Evolutionary conservation across 1,140 invertebrate species (phyloP).

Genomic region (Drosophila sturtevanti): DNA sequence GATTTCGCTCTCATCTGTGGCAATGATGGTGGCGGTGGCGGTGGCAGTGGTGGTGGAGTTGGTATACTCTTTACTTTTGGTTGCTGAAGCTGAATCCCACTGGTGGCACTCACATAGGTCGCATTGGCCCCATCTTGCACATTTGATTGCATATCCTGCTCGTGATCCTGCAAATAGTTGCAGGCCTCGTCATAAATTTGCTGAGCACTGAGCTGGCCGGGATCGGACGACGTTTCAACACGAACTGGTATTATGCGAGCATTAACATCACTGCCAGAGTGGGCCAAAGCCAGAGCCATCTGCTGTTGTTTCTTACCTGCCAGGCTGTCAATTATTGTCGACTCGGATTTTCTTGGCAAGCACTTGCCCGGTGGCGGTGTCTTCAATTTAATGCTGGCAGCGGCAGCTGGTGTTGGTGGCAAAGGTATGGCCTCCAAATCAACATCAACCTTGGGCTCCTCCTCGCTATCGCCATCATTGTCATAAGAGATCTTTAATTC

Average conservation of each 20-base stretch:
- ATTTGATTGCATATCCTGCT: slow-evolving; percentile 43
- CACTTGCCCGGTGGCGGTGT: background rate
- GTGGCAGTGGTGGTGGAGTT: slow-evolving; percentile 19
- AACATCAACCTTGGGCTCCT: slow-evolving; percentile 58
- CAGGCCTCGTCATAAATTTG: slow-evolving; percentile 74
- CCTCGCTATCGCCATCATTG: slow-evolving; percentile 65
- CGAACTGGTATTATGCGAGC: slow-evolving; percentile 58
- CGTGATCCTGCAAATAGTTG: slow-evolving; percentile 67
- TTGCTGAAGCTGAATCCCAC: slow-evolving; percentile 69
- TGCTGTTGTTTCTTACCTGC: slow-evolving; percentile 72
- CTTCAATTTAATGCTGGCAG: slow-evolving; percentile 11
- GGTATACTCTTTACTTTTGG: slow-evolving; percentile 43
- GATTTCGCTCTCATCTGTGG: slow-evolving; percentile 39
- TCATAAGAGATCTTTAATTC: slow-evolving; percentile 74
- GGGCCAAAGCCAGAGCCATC: slow-evolving; percentile 60
- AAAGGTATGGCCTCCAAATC: slow-evolving; percentile 66
- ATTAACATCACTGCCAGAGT: background rate
- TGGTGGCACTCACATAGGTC: slow-evolving; percentile 68
- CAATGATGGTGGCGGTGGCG: slow-evolving; percentile 26
- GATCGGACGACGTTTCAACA: slow-evolving; percentile 28
- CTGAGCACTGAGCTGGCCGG: slow-evolving; percentile 44
- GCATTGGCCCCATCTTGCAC: slow-evolving; percentile 17
- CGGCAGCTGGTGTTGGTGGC: slow-evolving; percentile 58
- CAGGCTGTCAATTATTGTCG: slow-evolving; percentile 63
- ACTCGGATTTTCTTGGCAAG: slow-evolving; percentile 35